Conservation (phyloP, 2,113 vertebrate genomes). For the Mormyrus lacerda region DNA sequence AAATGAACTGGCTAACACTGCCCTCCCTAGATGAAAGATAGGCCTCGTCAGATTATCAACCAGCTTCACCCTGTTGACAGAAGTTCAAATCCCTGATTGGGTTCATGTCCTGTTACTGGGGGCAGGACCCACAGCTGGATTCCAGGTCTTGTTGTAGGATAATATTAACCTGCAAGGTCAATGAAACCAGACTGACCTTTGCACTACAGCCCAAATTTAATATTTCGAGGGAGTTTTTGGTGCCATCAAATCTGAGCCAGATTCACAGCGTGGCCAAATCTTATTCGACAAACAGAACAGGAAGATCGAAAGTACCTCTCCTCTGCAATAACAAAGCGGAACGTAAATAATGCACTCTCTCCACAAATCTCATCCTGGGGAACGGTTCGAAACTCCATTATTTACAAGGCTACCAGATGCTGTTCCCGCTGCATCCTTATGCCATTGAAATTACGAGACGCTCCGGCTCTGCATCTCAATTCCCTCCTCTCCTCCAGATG, state of each 20-base stretch:
- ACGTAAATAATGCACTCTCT: not conserved
- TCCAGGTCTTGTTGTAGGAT: not conserved
- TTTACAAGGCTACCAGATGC: not conserved
- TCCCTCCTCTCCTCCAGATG: not conserved
- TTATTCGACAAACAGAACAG: constrained; percentile 1
- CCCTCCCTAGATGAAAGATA: not conserved
- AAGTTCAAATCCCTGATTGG: not conserved
- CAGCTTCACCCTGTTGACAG: not conserved
- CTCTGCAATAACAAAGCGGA: not conserved
- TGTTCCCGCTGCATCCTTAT: not conserved
- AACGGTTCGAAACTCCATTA: not conserved
- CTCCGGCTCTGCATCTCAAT: constrained; percentile 4
- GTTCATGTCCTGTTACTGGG: not conserved
- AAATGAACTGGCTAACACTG: not conserved
- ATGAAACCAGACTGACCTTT: not conserved
- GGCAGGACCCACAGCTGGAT: not conserved
- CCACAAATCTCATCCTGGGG: not conserved
- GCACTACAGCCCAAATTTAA: not conserved
- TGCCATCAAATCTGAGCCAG: not conserved
- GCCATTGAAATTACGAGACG: not conserved
- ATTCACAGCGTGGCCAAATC: not conserved
- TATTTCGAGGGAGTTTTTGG: not conserved
- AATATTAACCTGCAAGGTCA: not conserved
- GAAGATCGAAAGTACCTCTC: not conserved
- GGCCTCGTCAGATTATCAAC: not conserved